A percentile compares a stretch with the other conserved stretches of the same genome.
Conservation (phyloP, 1,140 invertebrate species). For the Ips typographus region DNA sequence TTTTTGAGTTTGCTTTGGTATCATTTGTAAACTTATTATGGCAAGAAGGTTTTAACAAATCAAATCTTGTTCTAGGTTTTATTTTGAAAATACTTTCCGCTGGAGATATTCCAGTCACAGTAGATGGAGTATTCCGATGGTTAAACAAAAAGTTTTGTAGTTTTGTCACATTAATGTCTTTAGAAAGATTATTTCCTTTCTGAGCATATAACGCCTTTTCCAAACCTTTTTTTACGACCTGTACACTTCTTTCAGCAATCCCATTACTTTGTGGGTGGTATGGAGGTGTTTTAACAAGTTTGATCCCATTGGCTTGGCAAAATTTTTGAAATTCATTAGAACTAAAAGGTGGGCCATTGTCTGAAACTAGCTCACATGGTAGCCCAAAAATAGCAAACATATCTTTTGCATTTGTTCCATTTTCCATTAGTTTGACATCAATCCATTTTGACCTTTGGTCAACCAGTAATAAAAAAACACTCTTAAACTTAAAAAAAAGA, state of each 20-base stretch:
- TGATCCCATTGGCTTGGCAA: conserved; percentile 48
- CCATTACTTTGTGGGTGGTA: no score
- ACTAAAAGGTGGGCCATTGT: conserved; percentile 53
- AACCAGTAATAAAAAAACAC: neutral
- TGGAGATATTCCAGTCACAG: neutral
- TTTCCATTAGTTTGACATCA: conserved; percentile 27
- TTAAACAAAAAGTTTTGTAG: conserved; percentile 18
- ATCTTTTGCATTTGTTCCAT: conserved; percentile 24
- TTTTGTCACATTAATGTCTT: no score
- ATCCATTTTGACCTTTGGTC: conserved; percentile 31
- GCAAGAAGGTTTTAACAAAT: neutral
- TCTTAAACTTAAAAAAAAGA: no score
- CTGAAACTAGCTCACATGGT: conserved; percentile 50
- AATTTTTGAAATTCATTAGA: no score
- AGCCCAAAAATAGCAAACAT: conserved; percentile 43
- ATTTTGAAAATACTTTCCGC: conserved; percentile 3
- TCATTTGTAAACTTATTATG: neutral
- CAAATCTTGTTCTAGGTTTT: neutral
- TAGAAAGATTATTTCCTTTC: no score
- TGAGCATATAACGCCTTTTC: no score
- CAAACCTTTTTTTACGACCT: conserved; percentile 27
- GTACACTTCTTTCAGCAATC: conserved; percentile 48
- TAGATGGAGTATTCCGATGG: neutral
- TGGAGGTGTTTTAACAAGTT: conserved; percentile 51
- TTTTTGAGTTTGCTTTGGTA: neutral